Evolutionary conservation across 2,888 invertebrate species (phyloP).

Genomic region (Ichneumoninae sp.): DNA sequence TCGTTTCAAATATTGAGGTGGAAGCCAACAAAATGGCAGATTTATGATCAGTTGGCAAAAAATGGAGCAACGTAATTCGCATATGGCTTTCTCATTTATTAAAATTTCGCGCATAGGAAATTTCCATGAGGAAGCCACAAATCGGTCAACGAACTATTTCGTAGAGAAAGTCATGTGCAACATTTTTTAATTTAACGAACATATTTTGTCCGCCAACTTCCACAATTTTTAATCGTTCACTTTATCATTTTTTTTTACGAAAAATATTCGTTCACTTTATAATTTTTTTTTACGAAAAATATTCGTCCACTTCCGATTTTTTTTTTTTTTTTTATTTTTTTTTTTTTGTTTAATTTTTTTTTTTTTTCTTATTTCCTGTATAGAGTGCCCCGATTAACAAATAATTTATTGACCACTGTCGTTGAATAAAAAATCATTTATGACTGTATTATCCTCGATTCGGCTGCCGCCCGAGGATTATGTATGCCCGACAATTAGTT

Average conservation of each 20-base stretch:
- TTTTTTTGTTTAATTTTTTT: no score
- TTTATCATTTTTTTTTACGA: not conserved
- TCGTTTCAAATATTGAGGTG: no score
- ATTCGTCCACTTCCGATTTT: not conserved
- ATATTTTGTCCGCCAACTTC: not conserved
- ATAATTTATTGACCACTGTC: conserved; percentile 32
- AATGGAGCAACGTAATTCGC: no score
- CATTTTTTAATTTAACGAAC: not conserved
- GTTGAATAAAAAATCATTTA: conserved; percentile 39
- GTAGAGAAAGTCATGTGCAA: not conserved
- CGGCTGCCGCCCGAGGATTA: conserved; percentile 10
- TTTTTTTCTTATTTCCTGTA: no score
- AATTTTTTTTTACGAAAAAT: not conserved
- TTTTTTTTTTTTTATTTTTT: no score
- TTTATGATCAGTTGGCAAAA: no score
- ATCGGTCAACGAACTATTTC: no score
- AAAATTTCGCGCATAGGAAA: no score
- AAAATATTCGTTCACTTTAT: not conserved
- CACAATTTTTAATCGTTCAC: not conserved
- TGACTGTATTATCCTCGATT: conserved; percentile 25
- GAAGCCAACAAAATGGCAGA: no score
- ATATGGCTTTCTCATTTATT: no score
- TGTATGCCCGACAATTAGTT: conserved; percentile 28
- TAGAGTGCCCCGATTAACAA: conserved; percentile 18
- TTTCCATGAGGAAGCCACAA: no score